Evolutionary conservation across 2,113 vertebrate species (phyloP), one percentile per base, ranked within the genome.

Genomic region (Engystomops pustulosus): DNA sequence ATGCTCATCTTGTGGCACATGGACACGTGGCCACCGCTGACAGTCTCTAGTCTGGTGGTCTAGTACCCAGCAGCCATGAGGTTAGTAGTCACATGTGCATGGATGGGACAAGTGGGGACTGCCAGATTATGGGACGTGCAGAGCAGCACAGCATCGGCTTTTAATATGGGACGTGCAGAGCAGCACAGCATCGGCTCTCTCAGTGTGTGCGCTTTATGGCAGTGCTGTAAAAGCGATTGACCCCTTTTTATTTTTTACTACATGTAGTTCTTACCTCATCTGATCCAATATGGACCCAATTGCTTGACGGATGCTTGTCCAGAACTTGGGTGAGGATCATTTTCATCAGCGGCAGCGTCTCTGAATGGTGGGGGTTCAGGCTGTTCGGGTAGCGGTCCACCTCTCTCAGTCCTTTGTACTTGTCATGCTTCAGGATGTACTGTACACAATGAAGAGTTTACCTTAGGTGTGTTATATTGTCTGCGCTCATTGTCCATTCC

Each of bases 401-500:
- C 87, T 95, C 95, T 69, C 95, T 89, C 85, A 95, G 83, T 55
- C 79, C 47, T 51, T 85, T 87, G 86, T 87, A 94, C 83, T 92
- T 89, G 80, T 92, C 85, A 0, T 95, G 95, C 86, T 95, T 95
- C 84, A 95, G 89, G 79, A 95, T 91, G 88, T 94, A 95, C 94
- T 95, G 87, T 41, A 0, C 2, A 70, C 32, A 36, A n/a, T 55
- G n/a, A 27, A 14, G 12, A 18, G 5, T 38, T 69, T 34, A 70
- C 41, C 30, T 62, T 62, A 62, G 58, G 11, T 15, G 6, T 14
- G n/a, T n/a, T n/a, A n/a, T n/a, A n/a, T n/a, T n/a, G n/a, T n/a
- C n/a, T n/a, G n/a, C n/a, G n/a, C n/a, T n/a, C n/a, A n/a, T n/a
- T n/a, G n/a, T n/a, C n/a, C n/a, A n/a, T n/a, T n/a, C n/a, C n/a